Evolutionary conservation across 2,113 vertebrate species (phyloP), one percentile per base, ranked within the genome.

Genomic region (Archilochus colubris): DNA sequence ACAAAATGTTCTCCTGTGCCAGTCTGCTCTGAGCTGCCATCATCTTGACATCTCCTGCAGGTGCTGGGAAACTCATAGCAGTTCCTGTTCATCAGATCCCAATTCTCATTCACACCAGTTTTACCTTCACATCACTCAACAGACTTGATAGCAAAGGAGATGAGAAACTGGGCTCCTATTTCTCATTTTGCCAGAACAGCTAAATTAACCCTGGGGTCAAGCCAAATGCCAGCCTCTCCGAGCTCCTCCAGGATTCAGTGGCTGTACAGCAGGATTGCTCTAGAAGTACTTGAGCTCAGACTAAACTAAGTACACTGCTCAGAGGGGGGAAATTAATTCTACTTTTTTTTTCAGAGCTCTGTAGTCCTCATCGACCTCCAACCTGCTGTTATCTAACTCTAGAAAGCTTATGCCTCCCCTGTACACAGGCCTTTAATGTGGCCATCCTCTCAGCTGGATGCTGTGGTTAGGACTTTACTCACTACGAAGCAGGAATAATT

Each of bases 181-280:
- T 89, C 89, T 95, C 93, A 92, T 91, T 93, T 92, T 91, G 76
- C 77, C 82, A 82, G 95, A 95, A 75, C 86, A 89, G 83, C 77
- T 86, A 66, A 82, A 93, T 93, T 94, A 95, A 96, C 91, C 91
- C 72, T 23, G 84, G 50, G 91, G 95, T 94, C 94, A 94, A 95
- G 82, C 75, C 89, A 92, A 91, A 94, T 88, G 78, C 84, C 93
- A 94, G 81, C 55, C 55, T 80, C 81, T 76, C 58, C 46, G 78
- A 93, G 73, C 74, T 59, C 40, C 58, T 85, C 46, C 81, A 81
- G 88, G 68, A 83, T 36, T 30, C 92, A 36, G 58, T 51, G 67
- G 55, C 91, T 75, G 2, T 63, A 27, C 31, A 75, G 66, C 55
- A 90, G n/a, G 24, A 23, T 12, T 78, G 64, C 79, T 88, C 63